Evolutionary conservation across 2,888 invertebrate species (phyloP), one percentile per base, ranked within the genome.

Genomic region (Eurytoma adleriae): DNA sequence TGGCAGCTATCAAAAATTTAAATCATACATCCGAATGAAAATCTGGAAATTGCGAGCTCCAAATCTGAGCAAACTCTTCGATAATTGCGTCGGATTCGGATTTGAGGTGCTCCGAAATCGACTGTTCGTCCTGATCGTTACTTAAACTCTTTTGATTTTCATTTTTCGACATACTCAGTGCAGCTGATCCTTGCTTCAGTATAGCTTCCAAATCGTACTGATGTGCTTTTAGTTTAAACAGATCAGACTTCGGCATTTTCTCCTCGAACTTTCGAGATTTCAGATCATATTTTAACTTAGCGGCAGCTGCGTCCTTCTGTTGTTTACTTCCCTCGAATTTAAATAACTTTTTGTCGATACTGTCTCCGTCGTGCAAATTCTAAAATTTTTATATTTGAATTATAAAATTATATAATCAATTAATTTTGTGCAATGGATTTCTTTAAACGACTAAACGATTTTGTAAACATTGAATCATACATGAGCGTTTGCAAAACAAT

Each of bases 221-320:
- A 64, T 85, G 84, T 1, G 86, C 83, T 48, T 86, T 88, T 20
- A 88, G 75, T 72, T 86, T 84, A n/a, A 85, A 78, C 24, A 86
- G 69, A 57, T 88, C 88, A 2, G 84, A 83, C 66, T 84, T 86
- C 0, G 90, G 90, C 90, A 91, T 90, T 80, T 88, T 90, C 20
- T 90, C 90, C 70, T 90, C 90, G 62, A 88, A 91, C 52, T 90
- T 90, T n/a, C 87, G 85, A 5, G 89, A 82, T 18, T 86, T 89
- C 7, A 87, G 77, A 30, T 90, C 89, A 27, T 89, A 89, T 50
- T 87, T 90, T 0, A 84, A 79, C 61, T 87, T 85, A 1, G 67
- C 24, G 7, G 68, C 74, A 27, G 82, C 80, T 50, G 82, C 78
- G 18, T 85, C 80, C 64, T 80, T 78, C 30, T 68, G 78, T n/a